A percentile compares a stretch with the other conserved stretches of the same genome.
Evolutionary conservation across 2,113 vertebrate genomes (phyloP).

Genomic region (Phrynosoma blainvillii): DNA sequence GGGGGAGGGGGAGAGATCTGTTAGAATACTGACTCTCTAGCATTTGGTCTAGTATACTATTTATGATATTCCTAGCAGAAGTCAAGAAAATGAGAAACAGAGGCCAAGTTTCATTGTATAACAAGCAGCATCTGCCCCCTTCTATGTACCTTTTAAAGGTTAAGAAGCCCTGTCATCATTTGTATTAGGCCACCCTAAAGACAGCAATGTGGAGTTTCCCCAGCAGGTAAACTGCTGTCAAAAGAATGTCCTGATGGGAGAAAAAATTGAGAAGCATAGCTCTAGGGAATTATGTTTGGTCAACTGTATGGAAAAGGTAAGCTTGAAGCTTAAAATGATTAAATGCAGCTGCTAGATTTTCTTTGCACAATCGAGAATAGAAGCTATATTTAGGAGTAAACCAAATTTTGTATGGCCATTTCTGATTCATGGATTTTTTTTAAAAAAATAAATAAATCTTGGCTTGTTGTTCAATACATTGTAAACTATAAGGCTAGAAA

Average conservation of each 20-base stretch:
- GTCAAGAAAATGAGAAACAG: background rate
- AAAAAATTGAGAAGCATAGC: background rate
- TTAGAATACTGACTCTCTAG: background rate
- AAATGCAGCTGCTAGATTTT: background rate
- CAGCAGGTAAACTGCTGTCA: background rate
- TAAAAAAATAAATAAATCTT: background rate
- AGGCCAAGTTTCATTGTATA: background rate
- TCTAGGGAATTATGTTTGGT: background rate
- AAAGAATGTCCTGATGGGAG: background rate
- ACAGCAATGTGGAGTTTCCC: no score
- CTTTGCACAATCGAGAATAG: background rate
- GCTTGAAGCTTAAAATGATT: background rate
- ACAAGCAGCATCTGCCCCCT: background rate
- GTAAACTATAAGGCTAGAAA: background rate
- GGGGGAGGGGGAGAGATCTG: background rate
- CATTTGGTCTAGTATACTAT: background rate
- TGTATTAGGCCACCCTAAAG: background rate
- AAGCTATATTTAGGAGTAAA: constrained; percentile 2
- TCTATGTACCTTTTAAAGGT: background rate
- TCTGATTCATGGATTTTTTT: background rate
- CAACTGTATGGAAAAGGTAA: background rate
- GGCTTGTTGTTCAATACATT: background rate
- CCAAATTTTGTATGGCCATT: background rate
- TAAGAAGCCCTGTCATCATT: background rate
- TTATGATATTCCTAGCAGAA: no score